Base-by-base conservation (phyloP, 2,888 invertebrate species). In the Zaprionus bogoriensis region DNA sequence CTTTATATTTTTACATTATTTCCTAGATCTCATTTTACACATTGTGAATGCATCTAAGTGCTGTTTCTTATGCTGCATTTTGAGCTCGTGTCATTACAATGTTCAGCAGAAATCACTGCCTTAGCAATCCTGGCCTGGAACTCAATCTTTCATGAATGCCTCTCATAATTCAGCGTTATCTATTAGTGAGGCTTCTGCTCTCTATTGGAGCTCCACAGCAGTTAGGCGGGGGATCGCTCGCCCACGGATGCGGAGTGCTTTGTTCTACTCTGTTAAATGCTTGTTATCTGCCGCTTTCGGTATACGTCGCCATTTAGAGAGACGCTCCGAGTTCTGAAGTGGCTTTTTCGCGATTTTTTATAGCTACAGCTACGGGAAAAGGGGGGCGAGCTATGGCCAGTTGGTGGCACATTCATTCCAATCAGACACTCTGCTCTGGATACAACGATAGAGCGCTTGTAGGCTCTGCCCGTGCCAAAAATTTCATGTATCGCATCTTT, bases 401-500 rank as follows among this genome's bases (percentile, higher is more conserved):
- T 9, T 4, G 2, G n/a, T n/a, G 10, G 9, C 32, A 58, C 58
- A 74, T 63, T 70, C 67, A 71, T 71, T 71, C 60, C 69, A 71
- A 69, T 69, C 69, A 66, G 72, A 41, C 60, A 41, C 10, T n/a
- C n/a, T n/a, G n/a, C n/a, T n/a, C n/a, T 39, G 47, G 44, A 48
- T 51, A 48, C 41, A n/a, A n/a, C 64, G 50, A 51, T 74, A 51
- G 53, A 36, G 22, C 51, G 54, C 52, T 62, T 47, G 74, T 71
- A 71, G 69, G 70, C 74, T 55, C 36, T 38, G 9, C 30, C 45
- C 41, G 52, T 70, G 51, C 52, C 65, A 57, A 42, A 74, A 70
- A 70, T 70, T 47, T 65, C 71, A 70, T 58, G 66, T 65, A 70
- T 54, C 60, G 65, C 71, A 42, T 54, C 54, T 32, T 57, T 39